Evolutionary conservation across 2,888 invertebrate species (phyloP).

Genomic region (Eledone cirrhosa): DNA sequence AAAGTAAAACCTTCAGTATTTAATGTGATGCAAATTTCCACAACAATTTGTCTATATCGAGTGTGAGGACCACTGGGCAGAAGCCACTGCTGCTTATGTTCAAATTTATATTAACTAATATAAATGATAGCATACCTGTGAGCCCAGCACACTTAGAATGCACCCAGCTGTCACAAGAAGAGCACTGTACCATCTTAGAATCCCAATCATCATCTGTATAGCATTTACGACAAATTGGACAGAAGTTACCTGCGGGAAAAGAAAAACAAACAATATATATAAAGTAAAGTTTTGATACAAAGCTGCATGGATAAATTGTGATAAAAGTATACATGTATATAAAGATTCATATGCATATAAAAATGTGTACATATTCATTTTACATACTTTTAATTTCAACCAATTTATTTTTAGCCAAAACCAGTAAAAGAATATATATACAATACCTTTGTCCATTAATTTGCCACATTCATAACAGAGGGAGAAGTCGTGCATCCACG

Average conservation of each 20-base stretch:
- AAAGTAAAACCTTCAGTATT: no score
- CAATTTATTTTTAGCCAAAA: no score
- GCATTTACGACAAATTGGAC: slow-evolving; percentile 90
- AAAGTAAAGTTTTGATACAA: background rate
- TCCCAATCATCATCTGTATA: slow-evolving; percentile 92
- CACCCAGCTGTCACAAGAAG: slow-evolving; percentile 88
- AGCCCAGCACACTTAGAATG: slow-evolving; percentile 92
- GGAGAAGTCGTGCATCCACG: slow-evolving; percentile 74
- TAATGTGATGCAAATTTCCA: no score
- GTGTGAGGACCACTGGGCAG: no score
- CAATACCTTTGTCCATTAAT: slow-evolving; percentile 80
- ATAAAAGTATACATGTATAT: no score
- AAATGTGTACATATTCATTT: no score
- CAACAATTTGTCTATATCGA: no score
- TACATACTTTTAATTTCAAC: no score
- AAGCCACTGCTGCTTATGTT: no score
- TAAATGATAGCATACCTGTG: slow-evolving; percentile 67
- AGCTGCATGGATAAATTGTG: no score
- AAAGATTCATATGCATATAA: no score
- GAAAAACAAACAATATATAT: background rate
- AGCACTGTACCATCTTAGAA: slow-evolving; percentile 95
- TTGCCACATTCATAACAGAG: slow-evolving; percentile 88
- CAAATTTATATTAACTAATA: no score
- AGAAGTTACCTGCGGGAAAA: slow-evolving; percentile 74
- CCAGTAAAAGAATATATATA: background rate